Percentiles rank a stretch among this genome's conserved stretches.
Evolutionary conservation across 2,797 vertebrate species (phyloP).

Genomic region (Myotis findleyi): DNA sequence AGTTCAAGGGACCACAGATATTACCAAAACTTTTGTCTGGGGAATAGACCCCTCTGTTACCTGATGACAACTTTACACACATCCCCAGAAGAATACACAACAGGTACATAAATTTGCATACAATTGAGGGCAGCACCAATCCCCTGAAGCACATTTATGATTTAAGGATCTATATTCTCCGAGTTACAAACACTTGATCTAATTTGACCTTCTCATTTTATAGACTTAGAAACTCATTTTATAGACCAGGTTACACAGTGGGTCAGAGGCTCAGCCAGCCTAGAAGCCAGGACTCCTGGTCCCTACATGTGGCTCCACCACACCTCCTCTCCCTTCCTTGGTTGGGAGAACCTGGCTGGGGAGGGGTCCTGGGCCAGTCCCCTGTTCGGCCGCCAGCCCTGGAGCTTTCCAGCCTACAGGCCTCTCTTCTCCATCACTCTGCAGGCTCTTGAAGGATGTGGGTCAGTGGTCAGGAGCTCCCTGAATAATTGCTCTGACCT

Average conservation of each 20-base stretch:
- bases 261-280: background rate
- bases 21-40: background rate
- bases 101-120: background rate
- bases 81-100: background rate
- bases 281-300: background rate
- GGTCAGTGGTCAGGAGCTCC: background rate
- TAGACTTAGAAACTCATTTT: background rate
- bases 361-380: background rate
- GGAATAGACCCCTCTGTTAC: slow-evolving; percentile 3
- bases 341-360: background rate
- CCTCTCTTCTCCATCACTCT: background rate
- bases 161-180: background rate
- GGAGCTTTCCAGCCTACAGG: background rate
- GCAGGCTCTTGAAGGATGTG: background rate
- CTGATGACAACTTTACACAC: background rate
- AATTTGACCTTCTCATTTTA: background rate
- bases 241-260: background rate
- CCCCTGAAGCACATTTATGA: background rate
- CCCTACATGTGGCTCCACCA: background rate
- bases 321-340: background rate
- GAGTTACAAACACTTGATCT: slow-evolving; percentile 4
- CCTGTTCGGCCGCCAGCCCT: background rate
- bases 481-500: background rate
- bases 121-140: background rate
- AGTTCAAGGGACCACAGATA: background rate